Conservation (phyloP, 2,888 invertebrate genomes). For the Troides oblongomaculatus region DNA sequence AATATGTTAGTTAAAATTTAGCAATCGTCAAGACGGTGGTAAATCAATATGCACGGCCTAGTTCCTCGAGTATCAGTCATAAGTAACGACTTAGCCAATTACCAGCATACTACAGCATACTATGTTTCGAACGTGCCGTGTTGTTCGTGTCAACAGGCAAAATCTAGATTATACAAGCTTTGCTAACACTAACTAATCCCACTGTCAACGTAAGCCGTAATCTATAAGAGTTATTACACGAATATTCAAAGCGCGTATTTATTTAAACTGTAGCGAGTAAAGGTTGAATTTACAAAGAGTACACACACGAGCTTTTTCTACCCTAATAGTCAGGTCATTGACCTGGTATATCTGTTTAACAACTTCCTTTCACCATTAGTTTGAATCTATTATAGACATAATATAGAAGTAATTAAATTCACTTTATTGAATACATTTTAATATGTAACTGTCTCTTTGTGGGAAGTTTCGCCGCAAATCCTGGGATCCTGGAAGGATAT, state of each 20-base stretch:
- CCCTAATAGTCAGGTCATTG: background rate
- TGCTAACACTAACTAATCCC: conserved; percentile 24
- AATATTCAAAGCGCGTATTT: conserved; percentile 7
- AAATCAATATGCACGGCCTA: conserved; percentile 20
- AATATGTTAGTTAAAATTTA: conserved; percentile 15
- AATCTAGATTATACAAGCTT: conserved; percentile 25
- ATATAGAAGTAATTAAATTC: no score
- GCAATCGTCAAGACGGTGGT: conserved; percentile 15
- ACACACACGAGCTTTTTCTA: background rate
- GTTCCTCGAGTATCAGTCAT: conserved; percentile 28
- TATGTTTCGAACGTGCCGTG: conserved; percentile 42
- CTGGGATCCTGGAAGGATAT: no score
- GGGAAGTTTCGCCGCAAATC: no score
- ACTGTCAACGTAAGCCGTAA: conserved; percentile 20
- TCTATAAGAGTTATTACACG: conserved; percentile 8
- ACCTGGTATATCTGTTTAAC: no score
- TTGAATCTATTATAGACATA: no score
- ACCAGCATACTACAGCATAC: conserved; percentile 33
- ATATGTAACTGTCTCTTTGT: no score
- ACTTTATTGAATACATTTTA: no score
- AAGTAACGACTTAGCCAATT: conserved; percentile 41
- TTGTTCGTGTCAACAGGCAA: conserved; percentile 38
- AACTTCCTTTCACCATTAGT: no score
- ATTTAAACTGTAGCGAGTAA: background rate
- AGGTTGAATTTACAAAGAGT: background rate